Base-by-base conservation (phyloP, 2,797 vertebrate species). In the Mus spretus region DNA sequence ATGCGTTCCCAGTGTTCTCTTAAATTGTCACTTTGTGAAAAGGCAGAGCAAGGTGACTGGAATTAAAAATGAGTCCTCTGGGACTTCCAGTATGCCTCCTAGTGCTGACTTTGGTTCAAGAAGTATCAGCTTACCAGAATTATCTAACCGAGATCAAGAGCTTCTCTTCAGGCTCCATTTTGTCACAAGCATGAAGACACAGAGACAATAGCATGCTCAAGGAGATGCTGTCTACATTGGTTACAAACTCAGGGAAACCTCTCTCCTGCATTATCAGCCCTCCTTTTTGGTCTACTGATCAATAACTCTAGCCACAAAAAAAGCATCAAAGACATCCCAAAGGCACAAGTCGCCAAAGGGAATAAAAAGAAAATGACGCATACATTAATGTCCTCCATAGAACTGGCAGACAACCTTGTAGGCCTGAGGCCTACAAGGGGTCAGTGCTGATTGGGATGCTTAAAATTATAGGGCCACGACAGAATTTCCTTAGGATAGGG, bases 281-380 rank as follows among this genome's bases (percentile, higher is more conserved):
- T 87, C 65, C 20, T 50, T 47, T 93, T 79, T 40, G 26, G 78
- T 92, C 44, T 24, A 31, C 40, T 72, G 79, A 97, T 97, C 95
- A 97, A 93, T 97, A 97, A 55, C 31, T 80, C n/a, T 6, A 82
- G 94, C 92, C 92, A 95, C 85, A 89, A 15, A 1, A 57, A 88
- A 93, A 89, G 79, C 93, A 96, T 87, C 92, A 94, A 74, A 97
- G 96, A 80, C 94, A 93, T 96, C 93, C 95, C 97, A 91, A 93
- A 96, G 94, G 93, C 95, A 75, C 79, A 57, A 81, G 95, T 92
- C 3, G 10, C 94, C 85, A 93, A 94, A 94, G 95, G 94, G 95
- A 97, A 96, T 96, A 94, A 78, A 92, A 94, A 89, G 95, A 75
- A 94, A 93, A 89, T 0, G 17, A 2, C 0, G 0, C 57, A 20